Evolutionary conservation across 2,113 vertebrate genomes (phyloP), one percentile per base, ranked within the genome.

Genomic region (Actinemys pallida): DNA sequence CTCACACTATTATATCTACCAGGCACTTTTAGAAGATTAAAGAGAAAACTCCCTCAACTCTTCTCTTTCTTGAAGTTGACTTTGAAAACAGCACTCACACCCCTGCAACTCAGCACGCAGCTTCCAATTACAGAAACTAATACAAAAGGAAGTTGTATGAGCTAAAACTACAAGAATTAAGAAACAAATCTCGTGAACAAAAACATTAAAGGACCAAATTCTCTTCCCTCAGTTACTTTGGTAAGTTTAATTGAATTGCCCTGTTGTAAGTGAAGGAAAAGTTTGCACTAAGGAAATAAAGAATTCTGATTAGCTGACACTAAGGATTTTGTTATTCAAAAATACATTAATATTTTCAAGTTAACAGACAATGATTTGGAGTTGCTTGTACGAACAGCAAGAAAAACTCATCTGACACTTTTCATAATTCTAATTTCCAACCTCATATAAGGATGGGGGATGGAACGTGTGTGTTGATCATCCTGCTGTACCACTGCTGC

Each of bases 1-100:
- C 80, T 20, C 1, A 0, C 50, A 57, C n/a, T 1, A 5, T 39
- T 39, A 20, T 22, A 20, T 25, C 75, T 47, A 79, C 5, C 2
- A 65, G 82, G 50, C 12, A 24, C 45, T 78, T 78, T 78, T 47
- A 62, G 47, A 47, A 22, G 45, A 0, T n/a, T 47, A 57, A 56
- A 42, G 17, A 54, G 20, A 16, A 72, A 81, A 82, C 31, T 81
- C 17, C 31, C 62, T 75, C 52, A 76, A 27, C 65, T 9, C 53
- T 39, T 19, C 47, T 16, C 50, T 79, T 53, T n/a, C 75, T 84
- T 6, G 17, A 95, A 93, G 79, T n/a, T 57, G 78, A 59, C 6
- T 83, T 45, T 56, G 10, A 25, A 42, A 53, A 57, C 5, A 10
- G 59, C 17, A 35, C 85, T 92, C 5, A 20, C 80, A 45, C 42